A percentile compares a stretch with the other conserved stretches of the same genome.
phyloP scores from a whole-genome alignment of 2,113 vertebrate genomes.

The Gambusia affinis region DNA sequence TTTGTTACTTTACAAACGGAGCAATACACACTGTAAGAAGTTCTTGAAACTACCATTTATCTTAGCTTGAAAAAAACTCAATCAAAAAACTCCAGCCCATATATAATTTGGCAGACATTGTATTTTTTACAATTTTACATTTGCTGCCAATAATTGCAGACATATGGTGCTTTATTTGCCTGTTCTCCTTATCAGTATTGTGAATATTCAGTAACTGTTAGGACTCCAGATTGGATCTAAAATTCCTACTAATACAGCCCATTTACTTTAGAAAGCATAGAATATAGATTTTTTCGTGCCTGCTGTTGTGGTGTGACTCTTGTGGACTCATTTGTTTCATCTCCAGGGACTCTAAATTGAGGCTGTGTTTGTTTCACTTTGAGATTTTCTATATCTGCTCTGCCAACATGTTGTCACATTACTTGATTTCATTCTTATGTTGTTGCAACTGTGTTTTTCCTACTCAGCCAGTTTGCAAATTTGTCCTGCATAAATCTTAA shows the following conservation, averaged over 20 bases:
- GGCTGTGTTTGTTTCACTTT: constrained; percentile 27
- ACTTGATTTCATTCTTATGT: constrained; percentile 24
- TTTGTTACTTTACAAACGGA: not conserved
- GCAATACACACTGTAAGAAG: not conserved
- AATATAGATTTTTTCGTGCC: too few species aligned
- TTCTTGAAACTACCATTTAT: not conserved
- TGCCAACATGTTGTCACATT: constrained; percentile 17
- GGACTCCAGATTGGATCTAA: too few species aligned
- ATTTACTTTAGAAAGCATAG: too few species aligned
- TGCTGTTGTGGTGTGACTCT: too few species aligned
- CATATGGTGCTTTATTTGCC: too few species aligned
- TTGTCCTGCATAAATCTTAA: not conserved
- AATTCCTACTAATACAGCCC: too few species aligned
- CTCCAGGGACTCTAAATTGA: constrained; percentile 18
- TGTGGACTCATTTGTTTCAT: too few species aligned
- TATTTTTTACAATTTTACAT: too few species aligned
- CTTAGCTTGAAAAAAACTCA: not conserved
- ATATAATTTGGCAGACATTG: too few species aligned
- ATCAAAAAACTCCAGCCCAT: not conserved
- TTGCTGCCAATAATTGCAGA: too few species aligned
- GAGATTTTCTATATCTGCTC: constrained; percentile 18
- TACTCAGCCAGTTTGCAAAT: constrained; percentile 6
- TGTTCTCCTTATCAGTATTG: too few species aligned
- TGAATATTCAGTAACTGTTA: too few species aligned
- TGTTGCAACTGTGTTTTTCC: constrained; percentile 1